Conservation (phyloP, 2,888 invertebrate species). For the Parochlus steinenii region DNA sequence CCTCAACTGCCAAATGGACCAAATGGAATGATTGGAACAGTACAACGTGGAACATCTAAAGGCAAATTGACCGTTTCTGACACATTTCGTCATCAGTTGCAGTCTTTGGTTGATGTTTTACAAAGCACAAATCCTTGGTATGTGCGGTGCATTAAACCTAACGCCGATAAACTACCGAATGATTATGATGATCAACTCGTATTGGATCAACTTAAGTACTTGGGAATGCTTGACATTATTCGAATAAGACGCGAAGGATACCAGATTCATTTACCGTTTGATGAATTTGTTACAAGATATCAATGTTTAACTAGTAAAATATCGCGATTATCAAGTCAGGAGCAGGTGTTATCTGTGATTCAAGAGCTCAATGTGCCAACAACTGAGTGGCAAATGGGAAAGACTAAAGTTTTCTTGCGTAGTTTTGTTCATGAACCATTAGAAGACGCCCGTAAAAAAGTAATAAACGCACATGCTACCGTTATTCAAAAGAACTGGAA, state of each 20-base stretch:
- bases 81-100: slow-evolving; percentile 73
- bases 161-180: slow-evolving; percentile 64
- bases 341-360: slow-evolving; percentile 32
- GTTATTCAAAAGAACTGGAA: slow-evolving; percentile 64
- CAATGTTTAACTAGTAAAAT: slow-evolving; percentile 41
- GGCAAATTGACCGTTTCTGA: slow-evolving; percentile 81
- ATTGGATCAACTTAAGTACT: slow-evolving; percentile 71
- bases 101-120: slow-evolving; percentile 74
- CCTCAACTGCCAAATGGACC: slow-evolving; percentile 27
- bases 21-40: slow-evolving; percentile 26
- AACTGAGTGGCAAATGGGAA: slow-evolving; percentile 78
- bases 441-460: slow-evolving; percentile 57
- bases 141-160: slow-evolving; percentile 85
- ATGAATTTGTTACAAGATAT: slow-evolving; percentile 60
- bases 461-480: slow-evolving; percentile 52
- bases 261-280: slow-evolving; percentile 67
- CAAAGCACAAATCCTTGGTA: slow-evolving; percentile 87
- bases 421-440: slow-evolving; percentile 66
- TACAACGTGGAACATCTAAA: slow-evolving; percentile 72
- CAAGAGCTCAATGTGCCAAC: slow-evolving; percentile 47
- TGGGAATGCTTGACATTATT: slow-evolving; percentile 88
- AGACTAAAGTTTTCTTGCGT: slow-evolving; percentile 70
- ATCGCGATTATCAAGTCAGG: slow-evolving; percentile 18
- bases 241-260: slow-evolving; percentile 79
- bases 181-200: slow-evolving; percentile 66